Evolutionary conservation across 92 coral and sea anemone species (phyloP).

Genomic region (Epizoanthus stellaris): DNA sequence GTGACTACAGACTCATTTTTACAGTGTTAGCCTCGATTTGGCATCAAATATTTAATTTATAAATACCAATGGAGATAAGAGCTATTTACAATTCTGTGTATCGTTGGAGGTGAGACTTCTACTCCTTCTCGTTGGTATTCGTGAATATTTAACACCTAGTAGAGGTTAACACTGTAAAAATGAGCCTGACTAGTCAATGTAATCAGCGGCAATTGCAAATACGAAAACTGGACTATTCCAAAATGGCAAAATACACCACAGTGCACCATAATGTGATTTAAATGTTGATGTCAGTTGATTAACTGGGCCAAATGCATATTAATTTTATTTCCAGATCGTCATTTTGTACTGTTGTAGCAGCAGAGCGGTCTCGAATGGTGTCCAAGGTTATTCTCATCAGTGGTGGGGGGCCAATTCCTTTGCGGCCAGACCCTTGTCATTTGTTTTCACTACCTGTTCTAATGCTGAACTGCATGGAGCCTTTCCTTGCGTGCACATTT

Average conservation of each 20-base stretch:
- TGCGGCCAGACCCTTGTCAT: constrained; percentile 79
- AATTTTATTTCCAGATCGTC: constrained; percentile 74
- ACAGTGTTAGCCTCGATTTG: no score
- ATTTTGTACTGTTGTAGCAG: constrained; percentile 90
- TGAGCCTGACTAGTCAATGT: no score
- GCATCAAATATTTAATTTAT: no score
- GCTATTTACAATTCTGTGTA: no score
- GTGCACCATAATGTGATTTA: background rate
- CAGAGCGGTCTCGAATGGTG: constrained; percentile 81
- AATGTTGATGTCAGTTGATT: background rate
- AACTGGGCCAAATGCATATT: background rate
- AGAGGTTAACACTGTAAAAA: no score
- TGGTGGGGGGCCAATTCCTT: constrained; percentile 94
- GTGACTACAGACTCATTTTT: no score
- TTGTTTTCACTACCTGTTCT: constrained; percentile 87
- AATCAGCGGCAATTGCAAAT: no score
- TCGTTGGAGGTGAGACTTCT: no score
- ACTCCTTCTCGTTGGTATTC: no score
- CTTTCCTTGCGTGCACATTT: constrained; percentile 79
- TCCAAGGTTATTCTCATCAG: constrained; percentile 92
- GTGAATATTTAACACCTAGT: no score
- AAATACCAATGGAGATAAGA: no score
- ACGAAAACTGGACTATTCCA: no score
- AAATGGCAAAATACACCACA: background rate
- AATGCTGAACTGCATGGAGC: constrained; percentile 78